Base-by-base conservation (phyloP, 1,140 invertebrate genomes). In the Protaetia brevitarsis region DNA sequence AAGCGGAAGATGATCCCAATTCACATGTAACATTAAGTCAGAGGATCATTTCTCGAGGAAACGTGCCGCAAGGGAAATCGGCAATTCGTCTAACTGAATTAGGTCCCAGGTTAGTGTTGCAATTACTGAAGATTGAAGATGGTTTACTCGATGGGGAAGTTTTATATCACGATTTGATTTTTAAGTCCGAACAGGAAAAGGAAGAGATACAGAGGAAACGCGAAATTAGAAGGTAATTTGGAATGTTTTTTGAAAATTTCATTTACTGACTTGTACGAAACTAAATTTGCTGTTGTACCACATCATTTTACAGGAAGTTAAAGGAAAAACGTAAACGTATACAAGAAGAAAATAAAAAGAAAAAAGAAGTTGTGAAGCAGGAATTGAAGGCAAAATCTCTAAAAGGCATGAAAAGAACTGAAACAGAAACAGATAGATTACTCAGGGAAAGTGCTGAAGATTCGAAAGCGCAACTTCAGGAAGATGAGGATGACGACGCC, bases 61-160 rank as follows among this genome's bases (percentile, higher is more conserved):
- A 94, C 73, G 82, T 92, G 19, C 86, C 87, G 56, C 83, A 88
- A 62, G 86, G 87, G 63, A 89, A 90, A 74, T 96, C 94, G 67
- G 89, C 94, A 0, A 87, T 93, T 51, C 86, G 89, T 74, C 80
- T 99, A 41, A 88, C 87, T 65, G 97, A 99, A 81, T 80, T 99
- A 1, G 97, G 97, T 0, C 97, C 93, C 0, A 80, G 90, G 74
- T 79, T 94, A 36, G 89, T 88, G 2, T 80, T 95, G 66, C 84
- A 97, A 82, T 82, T 99, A 2, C 87, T 97, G 0, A 99, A 98
- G 86, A 91, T 98, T 8, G 95, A 98, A 82, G 93, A 96, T 74
- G 97, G 94, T 37, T 78, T 99, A 10, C 83, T 96, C 72, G 89
- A 91, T 65, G 97, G 97, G 11, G 92, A 96, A 80, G 90, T 98